phyloP scores from a whole-genome alignment of 2,113 vertebrate species.

The Chloropsis cyanopogon region DNA sequence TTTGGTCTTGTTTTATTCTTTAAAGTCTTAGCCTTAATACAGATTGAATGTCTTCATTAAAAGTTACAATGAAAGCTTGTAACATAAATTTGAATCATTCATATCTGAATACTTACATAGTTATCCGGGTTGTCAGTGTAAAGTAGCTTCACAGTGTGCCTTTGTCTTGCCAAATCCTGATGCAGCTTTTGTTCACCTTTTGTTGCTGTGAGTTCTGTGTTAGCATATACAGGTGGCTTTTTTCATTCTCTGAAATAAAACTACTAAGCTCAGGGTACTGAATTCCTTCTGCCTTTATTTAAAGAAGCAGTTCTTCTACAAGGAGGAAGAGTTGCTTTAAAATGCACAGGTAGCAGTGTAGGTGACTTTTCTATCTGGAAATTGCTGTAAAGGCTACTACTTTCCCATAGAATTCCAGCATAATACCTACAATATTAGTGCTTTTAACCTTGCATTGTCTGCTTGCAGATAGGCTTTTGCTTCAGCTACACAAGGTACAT shows the following conservation, averaged over 20 bases:
- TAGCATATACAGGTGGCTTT: constrained; percentile 8
- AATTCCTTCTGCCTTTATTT: neutral
- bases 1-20: neutral
- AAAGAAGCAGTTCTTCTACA: neutral
- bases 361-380: neutral
- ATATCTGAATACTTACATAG: neutral
- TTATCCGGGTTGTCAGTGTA: neutral
- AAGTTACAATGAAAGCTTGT: neutral
- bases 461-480: neutral
- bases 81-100: neutral
- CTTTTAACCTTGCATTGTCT: neutral
- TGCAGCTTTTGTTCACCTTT: constrained; percentile 40
- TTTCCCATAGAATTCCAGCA: neutral
- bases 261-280: neutral
- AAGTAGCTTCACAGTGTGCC: neutral
- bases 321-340: neutral
- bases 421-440: neutral
- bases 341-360: neutral
- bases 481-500: neutral
- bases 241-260: neutral
- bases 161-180: constrained; percentile 10
- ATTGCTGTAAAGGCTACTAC: neutral
- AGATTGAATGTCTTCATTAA: neutral
- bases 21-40: neutral
- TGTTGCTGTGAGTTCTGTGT: neutral